Evolutionary conservation across 2,888 invertebrate species (phyloP), one percentile per base, ranked within the genome.

Genomic region (Erannis defoliaria): DNA sequence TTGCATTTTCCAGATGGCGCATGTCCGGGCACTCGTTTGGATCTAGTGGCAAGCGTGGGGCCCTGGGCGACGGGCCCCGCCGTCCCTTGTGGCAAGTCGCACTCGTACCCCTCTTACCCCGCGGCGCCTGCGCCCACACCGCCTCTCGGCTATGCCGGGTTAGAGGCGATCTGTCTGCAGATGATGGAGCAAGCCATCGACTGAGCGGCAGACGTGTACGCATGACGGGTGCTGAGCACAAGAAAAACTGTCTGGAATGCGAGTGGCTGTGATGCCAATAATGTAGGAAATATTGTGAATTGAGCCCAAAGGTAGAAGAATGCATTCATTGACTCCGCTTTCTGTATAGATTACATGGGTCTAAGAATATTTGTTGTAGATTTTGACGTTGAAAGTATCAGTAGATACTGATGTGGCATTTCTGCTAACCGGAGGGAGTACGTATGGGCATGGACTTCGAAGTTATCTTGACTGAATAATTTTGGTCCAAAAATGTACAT

Each of bases 151-250:
- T 96, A 96, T 90, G 96, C 96, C 70, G 94, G 97, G 73, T 94
- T 98, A 63, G 98, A 98, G 90, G 97, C 97, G 64, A 94, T 98
- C 56, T 98, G 98, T 83, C 94, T 98, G 77, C 97, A 98, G 91
- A 98, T 98, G 97, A 98, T 98, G 65, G 98, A 98, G 86, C 98
- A 98, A 85, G 98, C 98, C 73, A 95, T 97, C 78, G 90, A 95
- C 84, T 94, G 83, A 84, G 14, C 35, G 35, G 14, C 35, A 35
- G 14, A n/a, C 14, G 35, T n/a, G 1, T 2, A n/a, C 33, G 33
- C 33, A 12, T 14, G 35, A n/a, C 35, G 35, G 14, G 26, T 23
- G 14, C 26, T 14, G 38, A 10, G 18, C 8, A 1, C 18, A 8
- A 10, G 18, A 2, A 42, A 21, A 40, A 40, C 19, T n/a, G 12